Evolutionary conservation across 2,113 vertebrate species (phyloP).

Genomic region (Mustela lutreola): DNA sequence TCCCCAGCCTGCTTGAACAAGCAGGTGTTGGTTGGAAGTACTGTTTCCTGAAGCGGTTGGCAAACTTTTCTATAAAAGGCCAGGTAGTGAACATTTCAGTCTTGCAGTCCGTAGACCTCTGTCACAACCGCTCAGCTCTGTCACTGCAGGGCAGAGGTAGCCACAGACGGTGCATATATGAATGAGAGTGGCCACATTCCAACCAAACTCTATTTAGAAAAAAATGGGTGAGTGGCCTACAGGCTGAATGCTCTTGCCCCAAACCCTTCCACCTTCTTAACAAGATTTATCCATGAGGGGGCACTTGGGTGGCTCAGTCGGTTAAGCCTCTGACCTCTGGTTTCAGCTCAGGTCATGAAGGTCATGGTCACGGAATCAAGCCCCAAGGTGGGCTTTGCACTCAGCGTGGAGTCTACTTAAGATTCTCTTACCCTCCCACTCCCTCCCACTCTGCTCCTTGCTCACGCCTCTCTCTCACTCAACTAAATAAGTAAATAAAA

Average conservation of each 20-base stretch:
- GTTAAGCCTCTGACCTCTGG: neutral
- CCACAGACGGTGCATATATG: neutral
- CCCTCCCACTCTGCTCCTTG: neutral
- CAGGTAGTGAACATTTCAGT: neutral
- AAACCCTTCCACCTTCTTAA: neutral
- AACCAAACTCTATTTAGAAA: neutral
- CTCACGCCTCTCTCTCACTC: neutral
- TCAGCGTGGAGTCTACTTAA: neutral
- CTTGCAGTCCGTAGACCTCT: neutral
- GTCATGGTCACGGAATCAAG: neutral
- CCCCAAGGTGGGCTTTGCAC: rapidly evolving
- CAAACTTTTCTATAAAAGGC: neutral
- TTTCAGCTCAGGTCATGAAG: neutral
- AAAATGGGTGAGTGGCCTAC: neutral
- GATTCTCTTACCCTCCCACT: neutral
- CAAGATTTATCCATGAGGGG: neutral
- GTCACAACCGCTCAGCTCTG: neutral
- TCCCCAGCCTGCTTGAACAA: neutral
- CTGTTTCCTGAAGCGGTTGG: neutral
- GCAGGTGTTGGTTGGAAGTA: neutral
- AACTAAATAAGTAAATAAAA: neutral
- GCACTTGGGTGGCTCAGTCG: neutral
- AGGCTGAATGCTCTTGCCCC: neutral
- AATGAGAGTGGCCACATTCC: neutral
- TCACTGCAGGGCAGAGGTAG: neutral